phyloP scores from a whole-genome alignment of 1,140 invertebrate genomes.

The Coenobita brevimanus region DNA sequence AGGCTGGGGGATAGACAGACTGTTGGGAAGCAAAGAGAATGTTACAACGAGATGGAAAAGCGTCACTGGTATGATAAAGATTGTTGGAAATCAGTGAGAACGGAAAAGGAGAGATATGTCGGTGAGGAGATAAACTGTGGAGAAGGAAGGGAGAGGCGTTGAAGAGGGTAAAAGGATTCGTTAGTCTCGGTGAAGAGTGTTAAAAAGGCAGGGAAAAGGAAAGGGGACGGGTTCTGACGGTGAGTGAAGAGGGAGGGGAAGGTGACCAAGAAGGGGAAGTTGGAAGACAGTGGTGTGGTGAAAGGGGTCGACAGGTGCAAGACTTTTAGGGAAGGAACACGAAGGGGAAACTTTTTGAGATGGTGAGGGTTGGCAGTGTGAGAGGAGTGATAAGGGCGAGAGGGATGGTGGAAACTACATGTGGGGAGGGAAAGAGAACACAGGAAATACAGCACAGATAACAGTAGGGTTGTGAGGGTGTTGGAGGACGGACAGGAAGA shows the following conservation, averaged over 20 bases:
- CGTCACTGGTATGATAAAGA: no score
- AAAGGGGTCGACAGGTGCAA: neutral
- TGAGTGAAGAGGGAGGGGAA: neutral
- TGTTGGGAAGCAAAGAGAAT: constrained; percentile 7
- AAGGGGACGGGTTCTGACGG: neutral
- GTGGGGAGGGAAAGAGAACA: neutral
- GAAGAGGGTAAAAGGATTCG: neutral
- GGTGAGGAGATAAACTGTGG: constrained; percentile 4
- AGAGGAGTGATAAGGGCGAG: neutral
- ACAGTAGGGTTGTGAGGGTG: no score
- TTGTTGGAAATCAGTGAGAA: no score
- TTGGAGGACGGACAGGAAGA: no score
- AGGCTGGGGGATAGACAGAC: constrained; percentile 13
- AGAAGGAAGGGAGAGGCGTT: neutral
- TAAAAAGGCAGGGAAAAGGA: neutral
- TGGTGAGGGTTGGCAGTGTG: neutral
- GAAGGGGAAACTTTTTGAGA: neutral
- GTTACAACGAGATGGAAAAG: neutral
- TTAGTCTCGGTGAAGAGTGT: neutral
- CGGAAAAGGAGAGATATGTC: no score
- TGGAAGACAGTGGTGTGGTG: neutral
- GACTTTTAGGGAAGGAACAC: neutral
- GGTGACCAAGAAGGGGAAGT: neutral
- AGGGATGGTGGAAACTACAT: neutral
- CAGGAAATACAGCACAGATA: no score